phyloP scores from a whole-genome alignment of 2,888 invertebrate species.

The Coenonympha arcania region DNA sequence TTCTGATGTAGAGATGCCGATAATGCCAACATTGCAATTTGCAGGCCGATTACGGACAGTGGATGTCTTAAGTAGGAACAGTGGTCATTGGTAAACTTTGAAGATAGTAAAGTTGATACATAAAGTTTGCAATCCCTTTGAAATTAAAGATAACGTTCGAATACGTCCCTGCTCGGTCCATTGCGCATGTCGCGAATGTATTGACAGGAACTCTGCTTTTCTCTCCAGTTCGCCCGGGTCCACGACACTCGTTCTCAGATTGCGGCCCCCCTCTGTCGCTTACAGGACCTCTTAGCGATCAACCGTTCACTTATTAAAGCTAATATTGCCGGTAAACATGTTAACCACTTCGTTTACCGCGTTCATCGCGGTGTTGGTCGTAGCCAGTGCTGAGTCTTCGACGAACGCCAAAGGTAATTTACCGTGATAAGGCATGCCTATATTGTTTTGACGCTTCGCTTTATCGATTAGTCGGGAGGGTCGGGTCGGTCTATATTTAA shows the following conservation, averaged over 20 bases:
- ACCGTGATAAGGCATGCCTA: constrained; percentile 11
- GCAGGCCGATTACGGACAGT: no score
- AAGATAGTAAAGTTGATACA: no score
- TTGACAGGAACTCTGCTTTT: constrained; percentile 54
- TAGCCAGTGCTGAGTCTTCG: constrained; percentile 55
- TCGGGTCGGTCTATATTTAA: constrained; percentile 60
- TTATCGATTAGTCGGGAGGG: constrained; percentile 55
- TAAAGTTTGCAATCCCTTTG: background rate
- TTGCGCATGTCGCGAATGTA: constrained; percentile 72
- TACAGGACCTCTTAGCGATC: constrained; percentile 1
- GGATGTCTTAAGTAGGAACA: no score
- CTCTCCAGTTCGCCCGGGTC: constrained; percentile 38
- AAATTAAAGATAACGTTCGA: background rate
- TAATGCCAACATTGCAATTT: no score
- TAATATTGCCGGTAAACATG: constrained; percentile 36
- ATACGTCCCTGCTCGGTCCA: constrained; percentile 51
- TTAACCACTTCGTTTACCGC: constrained; percentile 61
- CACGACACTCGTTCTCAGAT: constrained; percentile 57
- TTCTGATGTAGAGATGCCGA: no score
- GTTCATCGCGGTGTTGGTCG: constrained; percentile 58
- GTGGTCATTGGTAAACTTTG: no score
- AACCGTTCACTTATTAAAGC: constrained; percentile 34
- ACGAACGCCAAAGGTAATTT: constrained; percentile 60
- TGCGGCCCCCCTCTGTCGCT: constrained; percentile 47
- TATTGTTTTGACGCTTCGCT: constrained; percentile 26